phyloP scores from a whole-genome alignment of 1,140 invertebrate genomes.

The Episyrphus balteatus region DNA sequence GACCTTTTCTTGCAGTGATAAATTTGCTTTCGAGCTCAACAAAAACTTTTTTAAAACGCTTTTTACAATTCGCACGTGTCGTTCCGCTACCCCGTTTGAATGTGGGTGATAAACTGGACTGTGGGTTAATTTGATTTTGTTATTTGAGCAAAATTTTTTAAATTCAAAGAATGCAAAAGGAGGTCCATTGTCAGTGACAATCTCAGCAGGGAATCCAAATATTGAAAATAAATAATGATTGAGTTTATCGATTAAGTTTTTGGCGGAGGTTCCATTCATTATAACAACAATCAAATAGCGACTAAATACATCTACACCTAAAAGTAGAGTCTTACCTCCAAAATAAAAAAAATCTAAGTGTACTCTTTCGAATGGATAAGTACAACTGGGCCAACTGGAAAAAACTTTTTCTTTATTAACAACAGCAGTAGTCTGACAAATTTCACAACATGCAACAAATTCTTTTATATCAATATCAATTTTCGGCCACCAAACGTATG shows the following conservation, averaged over 20 bases:
- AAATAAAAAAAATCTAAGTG: conserved; percentile 7
- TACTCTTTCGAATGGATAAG: conserved; percentile 8
- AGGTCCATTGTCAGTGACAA: conserved; percentile 25
- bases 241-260: conserved; percentile 9
- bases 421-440: conserved; percentile 3
- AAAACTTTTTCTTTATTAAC: too few relatives aligned
- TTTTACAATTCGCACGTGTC: conserved; percentile 15
- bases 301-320: too few relatives aligned
- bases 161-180: conserved; percentile 16
- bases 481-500: too few relatives aligned
- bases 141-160: conserved; percentile 12
- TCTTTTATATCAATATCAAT: too few relatives aligned
- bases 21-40: background rate
- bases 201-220: conserved; percentile 13
- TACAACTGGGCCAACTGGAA: conserved; percentile 4
- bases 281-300: background rate
- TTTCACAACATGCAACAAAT: background rate
- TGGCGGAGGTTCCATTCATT: conserved; percentile 6
- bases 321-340: conserved; percentile 31
- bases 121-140: conserved; percentile 14
- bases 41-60: conserved; percentile 5
- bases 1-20: conserved; percentile 5
- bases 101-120: conserved; percentile 13
- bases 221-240: conserved; percentile 9
- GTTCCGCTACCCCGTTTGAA: conserved; percentile 17